phyloP scores from a whole-genome alignment of 2,797 vertebrate genomes.

The Sphenodon punctatus region DNA sequence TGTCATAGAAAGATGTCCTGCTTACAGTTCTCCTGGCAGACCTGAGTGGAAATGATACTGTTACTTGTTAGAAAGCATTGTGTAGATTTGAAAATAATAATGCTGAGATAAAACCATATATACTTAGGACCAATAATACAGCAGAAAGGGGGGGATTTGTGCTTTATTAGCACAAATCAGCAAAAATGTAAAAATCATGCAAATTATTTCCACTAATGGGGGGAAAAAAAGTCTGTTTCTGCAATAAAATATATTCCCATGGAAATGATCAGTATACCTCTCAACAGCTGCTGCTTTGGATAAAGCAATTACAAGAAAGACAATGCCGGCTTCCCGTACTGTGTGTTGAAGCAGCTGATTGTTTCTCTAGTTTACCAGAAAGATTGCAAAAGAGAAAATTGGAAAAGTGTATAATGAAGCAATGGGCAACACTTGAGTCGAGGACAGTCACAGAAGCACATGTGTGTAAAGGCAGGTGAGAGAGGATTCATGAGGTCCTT shows the following conservation, averaged over 20 bases:
- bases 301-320: not conserved
- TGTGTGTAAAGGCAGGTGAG: fast-evolving
- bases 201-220: too few species aligned
- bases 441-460: fast-evolving
- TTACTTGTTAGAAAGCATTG: fast-evolving
- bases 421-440: not conserved
- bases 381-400: too few species aligned
- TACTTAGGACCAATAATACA: not conserved
- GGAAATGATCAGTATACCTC: too few species aligned
- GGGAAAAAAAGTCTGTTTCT: too few species aligned
- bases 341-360: not conserved
- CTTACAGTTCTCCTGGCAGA: not conserved
- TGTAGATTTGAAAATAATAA: not conserved
- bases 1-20: not conserved
- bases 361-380: not conserved
- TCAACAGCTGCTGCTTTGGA: not conserved
- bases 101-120: not conserved
- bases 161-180: too few species aligned
- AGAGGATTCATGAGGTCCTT: fast-evolving
- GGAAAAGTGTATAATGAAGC: fast-evolving
- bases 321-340: fast-evolving
- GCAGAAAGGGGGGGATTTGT: slow-evolving; percentile 12
- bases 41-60: not conserved
- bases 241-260: too few species aligned
- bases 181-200: too few species aligned